Conservation (phyloP, 2,888 invertebrate species). For the Eupsilia transversa region DNA sequence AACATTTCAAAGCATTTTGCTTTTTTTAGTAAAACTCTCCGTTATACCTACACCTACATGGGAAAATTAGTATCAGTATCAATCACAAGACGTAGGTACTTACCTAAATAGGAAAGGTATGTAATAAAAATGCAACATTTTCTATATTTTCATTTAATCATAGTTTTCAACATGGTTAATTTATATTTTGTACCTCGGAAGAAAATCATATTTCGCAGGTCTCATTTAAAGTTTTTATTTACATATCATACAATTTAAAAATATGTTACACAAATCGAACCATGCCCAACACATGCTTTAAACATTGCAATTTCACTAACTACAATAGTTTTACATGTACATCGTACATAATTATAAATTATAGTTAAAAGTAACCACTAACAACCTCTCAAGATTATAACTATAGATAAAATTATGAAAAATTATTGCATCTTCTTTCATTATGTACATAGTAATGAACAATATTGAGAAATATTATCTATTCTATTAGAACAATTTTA, state of each 20-base stretch:
- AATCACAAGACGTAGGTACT: background rate
- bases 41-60: background rate
- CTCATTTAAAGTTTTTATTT: slow-evolving; percentile 88
- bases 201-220: slow-evolving; percentile 90
- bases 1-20: background rate
- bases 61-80: background rate
- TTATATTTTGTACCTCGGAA: slow-evolving; percentile 90
- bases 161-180: slow-evolving; percentile 90
- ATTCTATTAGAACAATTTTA: slow-evolving; percentile 74
- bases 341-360: slow-evolving; percentile 83
- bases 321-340: slow-evolving; percentile 88
- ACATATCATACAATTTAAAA: slow-evolving; percentile 89
- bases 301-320: slow-evolving; percentile 86
- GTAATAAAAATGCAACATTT: slow-evolving; percentile 71
- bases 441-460: slow-evolving; percentile 83
- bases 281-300: slow-evolving; percentile 79
- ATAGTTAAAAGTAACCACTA: slow-evolving; percentile 77
- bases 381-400: slow-evolving; percentile 80
- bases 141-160: slow-evolving; percentile 89
- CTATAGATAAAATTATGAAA: slow-evolving; percentile 86
- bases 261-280: slow-evolving; percentile 85
- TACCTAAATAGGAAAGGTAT: background rate
- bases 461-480: slow-evolving; percentile 75
- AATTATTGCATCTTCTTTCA: slow-evolving; percentile 86
- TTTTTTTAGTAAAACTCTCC: background rate